Base-by-base conservation (phyloP, 2,797 vertebrate species). In the Mionectes olivaceus region DNA sequence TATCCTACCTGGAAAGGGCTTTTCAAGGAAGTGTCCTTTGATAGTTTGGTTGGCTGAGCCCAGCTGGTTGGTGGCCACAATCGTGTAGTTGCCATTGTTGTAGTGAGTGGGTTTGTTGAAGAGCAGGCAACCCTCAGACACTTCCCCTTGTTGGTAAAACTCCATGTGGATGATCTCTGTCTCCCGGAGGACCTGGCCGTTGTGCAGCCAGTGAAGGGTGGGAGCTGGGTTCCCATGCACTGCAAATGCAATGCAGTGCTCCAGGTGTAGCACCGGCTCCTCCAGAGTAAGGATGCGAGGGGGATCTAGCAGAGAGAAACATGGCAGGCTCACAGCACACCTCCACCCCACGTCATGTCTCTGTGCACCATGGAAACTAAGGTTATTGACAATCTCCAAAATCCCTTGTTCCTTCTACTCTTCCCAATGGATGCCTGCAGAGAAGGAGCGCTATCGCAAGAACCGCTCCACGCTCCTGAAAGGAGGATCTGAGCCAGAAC, bases 61-160 rank as follows among this genome's bases (percentile, higher is more conserved):
- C 86, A 99, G 96, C 7, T 98, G 94, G 97, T 99, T 99, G 92
- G 98, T 98, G 77, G 99, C 99, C 92, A 99, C 98, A 49, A 99
- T 98, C 2, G 99, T 99, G 97, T 99, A 99, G 98, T 99, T 99
- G 93, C 99, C 99, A 0, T 99, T 99, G 97, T 99, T 98, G 94
- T 99, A 98, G 97, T 99, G 99, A 2, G 99, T 99, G 44, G 99
- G 99, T 95, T 99, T 99, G 97, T 99, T 98, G 97, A 99, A 99
- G 84, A 98, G 99, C 95, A 99, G 98, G 71, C 99, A 99, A 79
- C 99, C 99, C 96, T 99, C 99, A 3, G 99, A 97, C 49, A 98
- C 98, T 93, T 99, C 99, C 63, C 98, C 98, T 97, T 99, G 99
- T 57, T 98, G 97, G 90, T 99, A 99, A 96, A 99, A 98, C 81